Conservation (phyloP, 1,140 invertebrate genomes). For the Bilobella aurantiaca region DNA sequence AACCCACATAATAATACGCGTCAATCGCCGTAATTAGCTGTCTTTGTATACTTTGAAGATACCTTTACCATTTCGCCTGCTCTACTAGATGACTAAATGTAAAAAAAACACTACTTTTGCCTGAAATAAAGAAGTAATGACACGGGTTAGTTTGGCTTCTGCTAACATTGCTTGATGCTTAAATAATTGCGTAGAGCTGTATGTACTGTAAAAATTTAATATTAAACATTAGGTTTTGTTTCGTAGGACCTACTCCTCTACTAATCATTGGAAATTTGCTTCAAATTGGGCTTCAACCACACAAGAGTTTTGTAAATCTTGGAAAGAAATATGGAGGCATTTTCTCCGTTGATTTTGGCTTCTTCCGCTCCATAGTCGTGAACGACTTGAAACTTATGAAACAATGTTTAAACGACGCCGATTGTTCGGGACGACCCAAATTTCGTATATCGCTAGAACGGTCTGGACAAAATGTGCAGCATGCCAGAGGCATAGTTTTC, state of each 20-base stretch:
- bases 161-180: no score
- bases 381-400: neutral
- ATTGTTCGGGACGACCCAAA: neutral
- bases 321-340: constrained; percentile 1
- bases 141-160: no score
- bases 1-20: no score
- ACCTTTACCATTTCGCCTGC: no score
- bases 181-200: no score
- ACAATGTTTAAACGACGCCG: neutral
- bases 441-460: neutral
- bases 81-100: no score
- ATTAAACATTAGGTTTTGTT: no score
- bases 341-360: neutral
- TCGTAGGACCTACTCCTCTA: neutral
- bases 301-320: neutral
- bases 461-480: neutral
- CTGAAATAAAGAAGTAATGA: no score
- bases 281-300: neutral
- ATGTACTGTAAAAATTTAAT: no score
- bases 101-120: no score
- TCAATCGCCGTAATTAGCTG: no score
- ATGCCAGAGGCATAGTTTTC: neutral
- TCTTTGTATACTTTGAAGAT: no score
- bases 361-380: neutral
- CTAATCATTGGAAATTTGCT: neutral